phyloP scores from a whole-genome alignment of 2,888 invertebrate species.

The Leptopilina myrica region DNA sequence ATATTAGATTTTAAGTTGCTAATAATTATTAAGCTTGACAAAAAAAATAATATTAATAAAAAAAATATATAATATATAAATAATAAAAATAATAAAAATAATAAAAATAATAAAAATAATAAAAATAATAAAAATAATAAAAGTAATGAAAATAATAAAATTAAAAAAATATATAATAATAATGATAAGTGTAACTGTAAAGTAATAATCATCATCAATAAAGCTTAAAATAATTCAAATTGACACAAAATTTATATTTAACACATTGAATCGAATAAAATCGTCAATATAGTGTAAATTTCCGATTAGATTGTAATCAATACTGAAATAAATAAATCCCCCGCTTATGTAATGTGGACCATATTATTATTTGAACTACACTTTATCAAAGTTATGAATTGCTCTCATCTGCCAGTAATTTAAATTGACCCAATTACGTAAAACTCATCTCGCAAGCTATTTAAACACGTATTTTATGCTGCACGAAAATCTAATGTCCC shows the following conservation, averaged over 20 bases:
- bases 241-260: background rate
- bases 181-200: too few species aligned
- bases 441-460: slow-evolving; percentile 12
- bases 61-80: too few species aligned
- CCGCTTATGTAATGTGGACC: background rate
- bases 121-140: too few species aligned
- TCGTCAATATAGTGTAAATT: background rate
- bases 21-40: too few species aligned
- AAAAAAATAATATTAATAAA: too few species aligned
- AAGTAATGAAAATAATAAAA: too few species aligned
- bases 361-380: slow-evolving; percentile 1
- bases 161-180: too few species aligned
- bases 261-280: background rate
- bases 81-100: too few species aligned
- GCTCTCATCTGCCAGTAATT: background rate
- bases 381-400: slow-evolving; percentile 19
- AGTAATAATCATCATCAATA: too few species aligned
- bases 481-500: background rate
- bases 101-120: too few species aligned
- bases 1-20: too few species aligned
- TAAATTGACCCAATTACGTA: slow-evolving; percentile 18
- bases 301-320: background rate
- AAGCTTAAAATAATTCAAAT: background rate
- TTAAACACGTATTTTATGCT: background rate
- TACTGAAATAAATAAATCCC: background rate